A percentile compares a stretch with the other conserved stretches of the same genome.
These are phyloP conservation scores for Cyanoderma ruficeps DNA, from an alignment of 2,113 vertebrate species.

Conservation along the genomic window DNA sequence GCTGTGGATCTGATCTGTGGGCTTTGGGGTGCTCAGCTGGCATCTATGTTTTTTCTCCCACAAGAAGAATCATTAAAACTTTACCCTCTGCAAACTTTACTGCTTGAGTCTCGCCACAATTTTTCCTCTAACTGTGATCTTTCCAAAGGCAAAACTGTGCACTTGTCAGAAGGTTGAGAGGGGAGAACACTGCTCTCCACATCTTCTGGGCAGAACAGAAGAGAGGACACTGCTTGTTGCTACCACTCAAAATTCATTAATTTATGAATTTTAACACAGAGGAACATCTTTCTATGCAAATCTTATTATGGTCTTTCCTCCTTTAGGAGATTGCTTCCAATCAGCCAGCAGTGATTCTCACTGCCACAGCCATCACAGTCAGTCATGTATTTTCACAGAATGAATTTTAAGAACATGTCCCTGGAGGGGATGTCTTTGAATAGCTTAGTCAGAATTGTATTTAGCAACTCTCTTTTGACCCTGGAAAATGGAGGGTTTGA, in stretches of 20 bases:
- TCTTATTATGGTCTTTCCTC: background rate
- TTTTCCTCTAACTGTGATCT: background rate
- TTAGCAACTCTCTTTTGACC: conserved; percentile 17
- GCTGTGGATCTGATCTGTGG: background rate
- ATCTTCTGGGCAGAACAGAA: background rate
- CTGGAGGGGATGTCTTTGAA: background rate
- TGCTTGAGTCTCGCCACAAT: background rate
- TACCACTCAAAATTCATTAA: background rate
- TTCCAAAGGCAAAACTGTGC: background rate
- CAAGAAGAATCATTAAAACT: background rate
- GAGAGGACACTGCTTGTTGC: background rate
- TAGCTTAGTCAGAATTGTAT: background rate
- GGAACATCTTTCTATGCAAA: background rate
- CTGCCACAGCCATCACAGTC: background rate
- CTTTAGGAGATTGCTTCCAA: background rate
- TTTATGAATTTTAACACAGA: background rate
- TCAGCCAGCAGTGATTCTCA: background rate
- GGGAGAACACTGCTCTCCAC: background rate
- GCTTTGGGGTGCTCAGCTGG: background rate
- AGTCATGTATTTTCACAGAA: background rate
- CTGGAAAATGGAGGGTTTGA: background rate
- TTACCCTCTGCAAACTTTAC: background rate
- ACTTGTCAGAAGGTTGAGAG: background rate
- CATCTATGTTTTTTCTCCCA: background rate
- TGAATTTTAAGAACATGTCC: background rate